phyloP scores from a whole-genome alignment of 2,888 invertebrate genomes.

The Caenorhabditis sp. region DNA sequence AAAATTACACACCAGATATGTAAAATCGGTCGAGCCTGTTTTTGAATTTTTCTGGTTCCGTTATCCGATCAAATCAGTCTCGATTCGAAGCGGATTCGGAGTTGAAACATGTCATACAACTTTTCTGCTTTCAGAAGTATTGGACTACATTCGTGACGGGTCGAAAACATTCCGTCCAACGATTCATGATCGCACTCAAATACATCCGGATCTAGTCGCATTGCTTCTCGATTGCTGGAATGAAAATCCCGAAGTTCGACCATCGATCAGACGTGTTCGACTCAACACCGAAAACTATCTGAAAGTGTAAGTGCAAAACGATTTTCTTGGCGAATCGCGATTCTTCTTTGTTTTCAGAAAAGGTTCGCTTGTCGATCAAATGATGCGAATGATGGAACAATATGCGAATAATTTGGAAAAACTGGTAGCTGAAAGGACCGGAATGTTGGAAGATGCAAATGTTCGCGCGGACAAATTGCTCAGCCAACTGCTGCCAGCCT shows the following conservation, averaged over 20 bases:
- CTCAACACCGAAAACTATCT: slow-evolving; percentile 68
- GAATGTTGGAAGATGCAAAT: slow-evolving; percentile 70
- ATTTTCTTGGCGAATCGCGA: neutral
- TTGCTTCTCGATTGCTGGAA: slow-evolving; percentile 63
- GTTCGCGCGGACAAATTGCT: slow-evolving; percentile 64
- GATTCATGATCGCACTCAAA: slow-evolving; percentile 58
- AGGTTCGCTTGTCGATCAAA: slow-evolving; percentile 57
- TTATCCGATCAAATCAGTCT: no score
- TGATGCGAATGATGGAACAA: slow-evolving; percentile 63
- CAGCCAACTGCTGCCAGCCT: slow-evolving; percentile 65
- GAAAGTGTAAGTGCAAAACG: slow-evolving; percentile 51
- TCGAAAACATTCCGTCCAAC: slow-evolving; percentile 57
- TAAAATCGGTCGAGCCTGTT: no score
- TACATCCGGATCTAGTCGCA: slow-evolving; percentile 64
- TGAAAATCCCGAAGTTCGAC: slow-evolving; percentile 65
- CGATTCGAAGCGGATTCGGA: no score
- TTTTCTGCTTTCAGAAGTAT: slow-evolving; percentile 43
- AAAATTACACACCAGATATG: no score
- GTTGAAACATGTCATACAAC: no score
- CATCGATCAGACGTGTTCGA: slow-evolving; percentile 67
- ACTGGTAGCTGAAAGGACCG: slow-evolving; percentile 67
- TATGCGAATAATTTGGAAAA: slow-evolving; percentile 71
- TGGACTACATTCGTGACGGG: slow-evolving; percentile 63
- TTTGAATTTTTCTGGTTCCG: no score
- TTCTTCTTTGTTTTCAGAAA: slow-evolving; percentile 36